These are phyloP conservation scores for Sylvilagus floridanus DNA, from an alignment of 2,797 vertebrate species.

Conservation along the genomic window DNA sequence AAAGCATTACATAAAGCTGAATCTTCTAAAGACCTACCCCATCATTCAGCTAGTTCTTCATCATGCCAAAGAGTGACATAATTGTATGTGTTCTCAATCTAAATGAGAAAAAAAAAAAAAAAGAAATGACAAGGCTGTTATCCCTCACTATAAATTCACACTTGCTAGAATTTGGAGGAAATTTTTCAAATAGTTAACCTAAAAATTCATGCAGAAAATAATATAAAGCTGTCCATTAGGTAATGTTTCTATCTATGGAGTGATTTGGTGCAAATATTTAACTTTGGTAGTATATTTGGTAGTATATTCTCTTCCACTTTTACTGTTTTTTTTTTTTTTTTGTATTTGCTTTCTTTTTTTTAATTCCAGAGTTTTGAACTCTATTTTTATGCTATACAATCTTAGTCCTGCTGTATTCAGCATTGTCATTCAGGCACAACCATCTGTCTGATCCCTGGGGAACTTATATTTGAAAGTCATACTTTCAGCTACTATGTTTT, in stretches of 20 bases:
- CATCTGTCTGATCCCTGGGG: neutral
- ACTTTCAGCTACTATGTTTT: neutral
- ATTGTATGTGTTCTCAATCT: neutral
- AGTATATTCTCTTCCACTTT: neutral
- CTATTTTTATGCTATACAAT: neutral
- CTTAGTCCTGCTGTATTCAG: neutral
- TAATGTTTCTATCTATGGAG: neutral
- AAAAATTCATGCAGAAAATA: neutral
- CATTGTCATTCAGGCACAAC: neutral
- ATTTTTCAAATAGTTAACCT: neutral
- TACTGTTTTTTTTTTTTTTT: neutral
- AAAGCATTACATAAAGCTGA: neutral
- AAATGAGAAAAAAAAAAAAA: neutral
- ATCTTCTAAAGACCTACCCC: neutral
- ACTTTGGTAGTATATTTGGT: neutral
- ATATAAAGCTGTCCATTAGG: neutral
- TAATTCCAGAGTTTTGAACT: neutral
- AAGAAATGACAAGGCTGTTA: neutral
- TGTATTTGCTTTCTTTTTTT: no score
- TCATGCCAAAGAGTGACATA: neutral
- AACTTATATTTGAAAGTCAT: neutral
- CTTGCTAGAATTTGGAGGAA: neutral
- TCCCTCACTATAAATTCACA: neutral
- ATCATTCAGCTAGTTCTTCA: neutral
- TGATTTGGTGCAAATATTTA: neutral